phyloP scores from a whole-genome alignment of 2,113 vertebrate genomes.

The Pluvialis apricaria region DNA sequence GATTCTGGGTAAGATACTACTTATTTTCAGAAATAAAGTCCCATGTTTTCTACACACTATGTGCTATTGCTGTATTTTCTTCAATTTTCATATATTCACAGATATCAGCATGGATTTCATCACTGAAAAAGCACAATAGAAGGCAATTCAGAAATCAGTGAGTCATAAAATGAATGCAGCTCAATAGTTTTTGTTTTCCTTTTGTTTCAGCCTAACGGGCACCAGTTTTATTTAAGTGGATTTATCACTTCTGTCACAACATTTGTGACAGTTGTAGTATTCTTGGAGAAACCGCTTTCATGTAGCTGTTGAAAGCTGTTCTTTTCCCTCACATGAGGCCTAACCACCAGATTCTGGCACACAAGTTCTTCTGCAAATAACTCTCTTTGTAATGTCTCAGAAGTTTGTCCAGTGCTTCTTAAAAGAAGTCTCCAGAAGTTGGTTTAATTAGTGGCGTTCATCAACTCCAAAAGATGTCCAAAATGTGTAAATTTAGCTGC shows the following conservation, averaged over 20 bases:
- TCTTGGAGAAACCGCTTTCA: neutral
- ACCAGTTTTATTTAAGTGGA: neutral
- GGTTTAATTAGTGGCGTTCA: neutral
- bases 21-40: neutral
- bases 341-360: neutral
- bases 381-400: neutral
- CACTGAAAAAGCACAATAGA: neutral
- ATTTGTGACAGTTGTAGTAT: neutral
- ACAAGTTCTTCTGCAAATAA: neutral
- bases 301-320: neutral
- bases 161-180: neutral
- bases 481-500: neutral
- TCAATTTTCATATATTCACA: neutral
- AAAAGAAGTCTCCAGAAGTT: neutral
- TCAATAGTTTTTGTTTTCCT: neutral
- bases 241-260: neutral
- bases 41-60: accelerated
- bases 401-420: neutral
- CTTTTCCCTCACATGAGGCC: neutral
- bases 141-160: neutral
- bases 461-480: neutral
- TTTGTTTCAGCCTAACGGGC: neutral
- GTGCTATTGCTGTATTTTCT: neutral
- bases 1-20: neutral
- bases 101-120: neutral